Conservation (phyloP, 2,797 vertebrate genomes). For the Parotocinclus haroldoi region DNA sequence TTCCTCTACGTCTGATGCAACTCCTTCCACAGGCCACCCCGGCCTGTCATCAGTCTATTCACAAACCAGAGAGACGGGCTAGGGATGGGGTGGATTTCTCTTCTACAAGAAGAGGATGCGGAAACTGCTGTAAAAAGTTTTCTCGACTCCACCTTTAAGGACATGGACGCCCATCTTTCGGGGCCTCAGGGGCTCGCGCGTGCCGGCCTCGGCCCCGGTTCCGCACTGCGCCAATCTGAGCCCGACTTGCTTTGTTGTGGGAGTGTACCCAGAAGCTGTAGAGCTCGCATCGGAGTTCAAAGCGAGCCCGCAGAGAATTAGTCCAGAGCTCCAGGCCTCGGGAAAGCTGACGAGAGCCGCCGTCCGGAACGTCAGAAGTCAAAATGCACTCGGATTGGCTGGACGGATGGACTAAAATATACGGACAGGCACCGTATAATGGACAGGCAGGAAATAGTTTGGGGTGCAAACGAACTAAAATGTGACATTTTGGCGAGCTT, state of each 20-base stretch:
- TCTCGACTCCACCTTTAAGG: slow-evolving; percentile 1
- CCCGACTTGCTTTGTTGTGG: slow-evolving; percentile 27
- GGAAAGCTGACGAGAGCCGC: slow-evolving; percentile 32
- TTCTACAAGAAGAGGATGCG: no score
- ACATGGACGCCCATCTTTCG: slow-evolving; percentile 1
- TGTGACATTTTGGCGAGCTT: no score
- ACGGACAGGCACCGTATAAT: no score
- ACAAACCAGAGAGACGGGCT: no score
- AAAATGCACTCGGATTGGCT: background rate
- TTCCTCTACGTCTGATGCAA: slow-evolving; percentile 3
- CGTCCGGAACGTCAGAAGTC: slow-evolving; percentile 13
- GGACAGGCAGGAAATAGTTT: no score
- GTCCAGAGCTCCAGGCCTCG: background rate
- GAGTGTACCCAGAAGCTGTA: slow-evolving; percentile 34
- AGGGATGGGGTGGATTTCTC: no score
- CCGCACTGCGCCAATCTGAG: slow-evolving; percentile 10
- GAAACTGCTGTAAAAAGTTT: background rate
- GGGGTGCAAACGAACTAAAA: no score
- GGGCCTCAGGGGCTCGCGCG: background rate
- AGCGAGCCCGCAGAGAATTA: slow-evolving; percentile 28
- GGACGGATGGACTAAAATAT: no score
- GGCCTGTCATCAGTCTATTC: no score
- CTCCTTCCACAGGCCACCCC: slow-evolving; percentile 17
- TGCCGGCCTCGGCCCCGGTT: slow-evolving; percentile 13
- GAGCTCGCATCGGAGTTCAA: slow-evolving; percentile 33